phyloP scores from a whole-genome alignment of 2,797 vertebrate species.

The Fundulus diaphanus region DNA sequence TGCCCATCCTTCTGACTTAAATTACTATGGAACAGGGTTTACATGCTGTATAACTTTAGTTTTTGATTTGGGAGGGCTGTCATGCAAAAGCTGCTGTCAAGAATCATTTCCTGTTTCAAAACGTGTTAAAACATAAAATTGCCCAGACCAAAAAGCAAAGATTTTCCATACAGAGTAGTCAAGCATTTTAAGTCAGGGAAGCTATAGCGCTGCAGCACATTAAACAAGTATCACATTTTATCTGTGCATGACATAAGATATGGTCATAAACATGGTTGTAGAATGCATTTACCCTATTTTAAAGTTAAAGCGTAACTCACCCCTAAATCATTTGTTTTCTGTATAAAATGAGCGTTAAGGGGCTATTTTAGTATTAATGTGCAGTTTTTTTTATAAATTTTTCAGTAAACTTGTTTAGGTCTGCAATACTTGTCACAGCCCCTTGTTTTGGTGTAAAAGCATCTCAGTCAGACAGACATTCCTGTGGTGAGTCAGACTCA shows the following conservation, averaged over 20 bases:
- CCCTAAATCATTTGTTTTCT: too few relatives aligned
- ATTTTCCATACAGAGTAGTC: not conserved
- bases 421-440: too few relatives aligned
- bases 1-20: conserved; percentile 1
- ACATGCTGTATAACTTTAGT: not conserved
- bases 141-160: not conserved
- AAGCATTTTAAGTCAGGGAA: not conserved
- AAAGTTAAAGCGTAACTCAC: too few relatives aligned
- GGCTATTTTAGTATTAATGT: too few relatives aligned
- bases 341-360: too few relatives aligned
- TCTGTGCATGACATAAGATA: not conserved
- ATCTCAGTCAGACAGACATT: too few relatives aligned
- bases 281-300: not conserved
- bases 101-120: not conserved
- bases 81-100: not conserved
- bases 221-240: not conserved
- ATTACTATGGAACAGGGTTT: not conserved
- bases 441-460: too few relatives aligned
- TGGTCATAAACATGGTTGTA: not conserved
- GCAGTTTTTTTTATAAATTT: too few relatives aligned
- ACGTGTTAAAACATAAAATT: not conserved
- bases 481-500: too few relatives aligned
- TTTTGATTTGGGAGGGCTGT: not conserved
- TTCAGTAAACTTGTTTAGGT: too few relatives aligned
- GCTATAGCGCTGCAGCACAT: not conserved